Base-by-base conservation (phyloP, 2,797 vertebrate genomes). In the Pyrocephalus nanus region DNA sequence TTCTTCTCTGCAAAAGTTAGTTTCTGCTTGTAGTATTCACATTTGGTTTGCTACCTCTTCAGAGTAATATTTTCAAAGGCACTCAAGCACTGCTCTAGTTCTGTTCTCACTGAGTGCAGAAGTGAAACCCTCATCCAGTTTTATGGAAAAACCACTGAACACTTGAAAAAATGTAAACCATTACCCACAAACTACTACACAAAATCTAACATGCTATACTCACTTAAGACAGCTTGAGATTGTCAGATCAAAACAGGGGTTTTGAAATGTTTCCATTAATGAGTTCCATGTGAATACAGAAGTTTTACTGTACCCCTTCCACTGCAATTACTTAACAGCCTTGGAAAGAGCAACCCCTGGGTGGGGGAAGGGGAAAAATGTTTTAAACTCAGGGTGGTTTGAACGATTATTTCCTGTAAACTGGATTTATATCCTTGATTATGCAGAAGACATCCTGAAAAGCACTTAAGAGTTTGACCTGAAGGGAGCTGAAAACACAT, bases 381-480 rank as follows among this genome's bases (percentile, higher is more conserved):
- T 86, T 94, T 88, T 84, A 79, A 88, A 87, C 38, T 77, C 60
- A 34, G 32, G 29, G 84, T 73, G 47, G 38, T 78, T 90, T 90
- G 73, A 90, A 95, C 94, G 83, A 90, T 94, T 84, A 93, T 66
- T 95, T 96, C 92, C 92, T 11, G 5, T 66, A 90, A 93, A 94
- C 48, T 50, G 55, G 40, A 94, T 94, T 95, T 94, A 92, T 93
- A 93, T 77, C 62, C 40, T 84, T 75, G 67, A 95, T 92, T 95
- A 90, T 70, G 67, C 32, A 93, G 73, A 93, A 93, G 88, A 91
- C 85, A 95, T 83, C 70, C 78, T 87, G 86, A 91, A 91, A 94
- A 93, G 55, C 26, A 73, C 62, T 93, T 83, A 75, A 78, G 91
- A 86, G 73, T 93, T 42, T 96, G 90, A 96, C 96, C 88, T 70